Evolutionary conservation across 2,888 invertebrate genomes (phyloP).

Genomic region (Scaeva pyrastri): DNA sequence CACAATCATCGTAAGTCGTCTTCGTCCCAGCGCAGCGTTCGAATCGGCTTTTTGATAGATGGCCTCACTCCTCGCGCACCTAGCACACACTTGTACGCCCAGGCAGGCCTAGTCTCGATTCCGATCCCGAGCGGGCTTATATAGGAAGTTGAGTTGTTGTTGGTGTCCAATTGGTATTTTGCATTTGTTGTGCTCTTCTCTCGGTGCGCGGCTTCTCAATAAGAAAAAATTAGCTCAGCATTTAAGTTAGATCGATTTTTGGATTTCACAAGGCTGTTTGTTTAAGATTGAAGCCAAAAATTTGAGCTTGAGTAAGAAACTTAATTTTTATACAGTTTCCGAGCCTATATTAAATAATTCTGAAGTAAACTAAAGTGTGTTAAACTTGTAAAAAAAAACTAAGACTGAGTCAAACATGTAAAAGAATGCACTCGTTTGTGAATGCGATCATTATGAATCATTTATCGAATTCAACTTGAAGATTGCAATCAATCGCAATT

Average conservation of each 20-base stretch:
- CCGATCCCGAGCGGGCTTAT: background rate
- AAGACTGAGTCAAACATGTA: too few species aligned
- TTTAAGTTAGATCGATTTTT: background rate
- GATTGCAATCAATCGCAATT: too few species aligned
- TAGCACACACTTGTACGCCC: constrained; percentile 72
- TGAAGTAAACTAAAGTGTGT: too few species aligned
- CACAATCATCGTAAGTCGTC: too few species aligned
- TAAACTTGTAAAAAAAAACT: too few species aligned
- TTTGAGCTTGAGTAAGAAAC: background rate
- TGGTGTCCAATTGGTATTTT: constrained; percentile 60
- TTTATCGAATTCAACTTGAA: too few species aligned
- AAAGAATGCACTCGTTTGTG: too few species aligned
- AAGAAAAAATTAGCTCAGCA: constrained; percentile 15
- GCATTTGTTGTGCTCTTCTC: background rate
- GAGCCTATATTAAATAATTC: too few species aligned
- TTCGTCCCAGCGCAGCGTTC: background rate
- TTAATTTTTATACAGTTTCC: too few species aligned
- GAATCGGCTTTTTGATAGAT: constrained; percentile 68
- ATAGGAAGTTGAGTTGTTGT: constrained; percentile 11
- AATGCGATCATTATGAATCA: too few species aligned
- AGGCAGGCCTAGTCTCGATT: background rate
- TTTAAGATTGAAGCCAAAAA: background rate
- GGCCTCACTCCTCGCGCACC: constrained; percentile 59
- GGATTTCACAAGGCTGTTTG: constrained; percentile 1
- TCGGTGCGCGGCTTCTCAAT: constrained; percentile 6